Percentiles rank a stretch among this genome's conserved stretches.
These are phyloP conservation scores for Pseudomyrmex pallidus DNA, from an alignment of 1,140 invertebrate genomes.

Conservation along the genomic window DNA sequence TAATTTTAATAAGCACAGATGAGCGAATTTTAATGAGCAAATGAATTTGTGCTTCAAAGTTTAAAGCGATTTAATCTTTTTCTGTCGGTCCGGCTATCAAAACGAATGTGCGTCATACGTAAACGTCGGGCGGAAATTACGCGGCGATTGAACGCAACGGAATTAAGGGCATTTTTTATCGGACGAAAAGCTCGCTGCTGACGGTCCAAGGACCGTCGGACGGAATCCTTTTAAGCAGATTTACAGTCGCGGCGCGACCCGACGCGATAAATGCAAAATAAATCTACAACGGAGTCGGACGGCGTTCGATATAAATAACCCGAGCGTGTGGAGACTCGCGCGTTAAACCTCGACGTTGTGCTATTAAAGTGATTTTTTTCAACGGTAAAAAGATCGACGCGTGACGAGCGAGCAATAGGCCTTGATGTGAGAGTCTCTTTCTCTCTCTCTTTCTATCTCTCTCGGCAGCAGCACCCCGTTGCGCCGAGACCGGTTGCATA, in stretches of 20 bases:
- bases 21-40: too few relatives aligned
- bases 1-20: too few relatives aligned
- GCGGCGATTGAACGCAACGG: background rate
- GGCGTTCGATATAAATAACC: background rate
- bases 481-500: conserved; percentile 65
- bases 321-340: background rate
- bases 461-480: conserved; percentile 45
- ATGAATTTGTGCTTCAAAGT: too few relatives aligned
- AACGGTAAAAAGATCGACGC: too few relatives aligned
- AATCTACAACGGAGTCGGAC: background rate
- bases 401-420: background rate
- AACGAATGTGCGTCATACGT: conserved; percentile 35
- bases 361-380: too few relatives aligned
- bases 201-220: conserved; percentile 6
- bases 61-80: background rate
- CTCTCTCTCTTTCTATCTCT: too few relatives aligned
- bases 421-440: conserved; percentile 37
- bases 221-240: conserved; percentile 27
- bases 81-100: conserved; percentile 7
- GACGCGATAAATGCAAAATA: conserved; percentile 30
- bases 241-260: background rate
- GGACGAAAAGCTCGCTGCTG: background rate
- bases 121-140: conserved; percentile 17
- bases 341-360: too few relatives aligned
- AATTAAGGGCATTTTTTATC: conserved; percentile 25